These are phyloP conservation scores for Heliconius himera DNA, from an alignment of 1,140 invertebrate species.

Conservation along the genomic window DNA sequence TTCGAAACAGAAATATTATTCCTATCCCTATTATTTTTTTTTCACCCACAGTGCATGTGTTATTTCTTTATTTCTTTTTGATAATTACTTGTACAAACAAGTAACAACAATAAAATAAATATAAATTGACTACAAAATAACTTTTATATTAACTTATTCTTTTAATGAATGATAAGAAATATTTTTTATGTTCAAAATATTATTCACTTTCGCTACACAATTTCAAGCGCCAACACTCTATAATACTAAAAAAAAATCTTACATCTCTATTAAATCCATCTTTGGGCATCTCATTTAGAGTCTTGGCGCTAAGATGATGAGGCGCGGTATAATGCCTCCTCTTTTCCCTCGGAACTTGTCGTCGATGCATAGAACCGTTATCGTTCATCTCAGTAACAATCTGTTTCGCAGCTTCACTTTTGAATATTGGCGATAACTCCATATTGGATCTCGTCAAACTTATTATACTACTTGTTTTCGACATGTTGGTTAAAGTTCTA, in stretches of 20 bases:
- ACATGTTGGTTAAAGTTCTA: conserved; percentile 71
- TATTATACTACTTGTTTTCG: conserved; percentile 71
- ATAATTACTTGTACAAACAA: too few relatives aligned
- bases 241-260: conserved; percentile 40
- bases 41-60: too few relatives aligned
- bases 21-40: too few relatives aligned
- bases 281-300: conserved; percentile 82
- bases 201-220: too few relatives aligned
- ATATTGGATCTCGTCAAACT: conserved; percentile 72
- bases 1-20: too few relatives aligned
- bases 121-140: too few relatives aligned
- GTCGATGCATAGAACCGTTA: conserved; percentile 80
- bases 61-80: too few relatives aligned
- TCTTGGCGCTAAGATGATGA: conserved; percentile 83
- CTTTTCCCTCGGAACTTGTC: conserved; percentile 90
- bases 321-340: conserved; percentile 94
- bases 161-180: too few relatives aligned
- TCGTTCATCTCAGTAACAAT: conserved; percentile 92
- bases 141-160: too few relatives aligned
- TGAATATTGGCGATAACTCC: conserved; percentile 86
- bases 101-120: too few relatives aligned
- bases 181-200: too few relatives aligned
- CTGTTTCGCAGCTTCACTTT: conserved; percentile 91
- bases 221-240: too few relatives aligned
- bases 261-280: conserved; percentile 83